Percentiles rank a stretch among this genome's conserved stretches.
Evolutionary conservation across 2,797 vertebrate genomes (phyloP).

Genomic region (Myripristis murdjan): DNA sequence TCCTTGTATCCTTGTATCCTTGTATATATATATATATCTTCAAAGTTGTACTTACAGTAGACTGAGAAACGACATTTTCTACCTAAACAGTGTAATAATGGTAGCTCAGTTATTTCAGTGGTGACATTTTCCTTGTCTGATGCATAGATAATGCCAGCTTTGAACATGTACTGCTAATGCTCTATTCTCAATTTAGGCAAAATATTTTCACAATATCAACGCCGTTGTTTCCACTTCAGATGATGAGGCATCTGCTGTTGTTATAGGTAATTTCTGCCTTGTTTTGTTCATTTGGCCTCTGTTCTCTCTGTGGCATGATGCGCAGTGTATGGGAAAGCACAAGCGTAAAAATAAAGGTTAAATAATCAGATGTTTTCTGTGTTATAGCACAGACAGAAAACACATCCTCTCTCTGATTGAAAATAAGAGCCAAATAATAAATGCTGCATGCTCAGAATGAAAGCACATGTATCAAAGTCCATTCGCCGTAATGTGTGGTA

Average conservation of each 20-base stretch:
- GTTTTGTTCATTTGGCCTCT: background rate
- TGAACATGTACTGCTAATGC: background rate
- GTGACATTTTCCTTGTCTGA: background rate
- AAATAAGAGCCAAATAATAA: background rate
- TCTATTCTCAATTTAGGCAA: constrained; percentile 78
- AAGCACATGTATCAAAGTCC: background rate
- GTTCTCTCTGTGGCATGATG: background rate
- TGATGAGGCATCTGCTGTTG: constrained; percentile 80
- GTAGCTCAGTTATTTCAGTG: background rate
- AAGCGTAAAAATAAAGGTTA: too few relatives aligned
- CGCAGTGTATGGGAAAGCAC: too few relatives aligned
- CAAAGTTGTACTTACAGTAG: background rate
- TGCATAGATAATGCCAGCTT: background rate
- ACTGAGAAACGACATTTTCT: background rate
- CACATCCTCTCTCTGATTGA: too few relatives aligned
- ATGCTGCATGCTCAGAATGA: background rate
- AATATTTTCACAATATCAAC: constrained; percentile 83
- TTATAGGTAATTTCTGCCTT: constrained; percentile 74
- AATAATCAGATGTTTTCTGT: too few relatives aligned
- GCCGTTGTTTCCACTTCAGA: constrained; percentile 85
- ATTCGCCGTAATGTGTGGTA: constrained; percentile 30
- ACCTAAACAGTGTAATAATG: background rate
- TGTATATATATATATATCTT: background rate
- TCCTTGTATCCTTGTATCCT: too few relatives aligned
- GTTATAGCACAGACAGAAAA: too few relatives aligned